Percentiles rank a stretch among this genome's conserved stretches.
These are phyloP conservation scores for Ophion slaviceki DNA, from an alignment of 2,888 invertebrate genomes.

Conservation along the genomic window DNA sequence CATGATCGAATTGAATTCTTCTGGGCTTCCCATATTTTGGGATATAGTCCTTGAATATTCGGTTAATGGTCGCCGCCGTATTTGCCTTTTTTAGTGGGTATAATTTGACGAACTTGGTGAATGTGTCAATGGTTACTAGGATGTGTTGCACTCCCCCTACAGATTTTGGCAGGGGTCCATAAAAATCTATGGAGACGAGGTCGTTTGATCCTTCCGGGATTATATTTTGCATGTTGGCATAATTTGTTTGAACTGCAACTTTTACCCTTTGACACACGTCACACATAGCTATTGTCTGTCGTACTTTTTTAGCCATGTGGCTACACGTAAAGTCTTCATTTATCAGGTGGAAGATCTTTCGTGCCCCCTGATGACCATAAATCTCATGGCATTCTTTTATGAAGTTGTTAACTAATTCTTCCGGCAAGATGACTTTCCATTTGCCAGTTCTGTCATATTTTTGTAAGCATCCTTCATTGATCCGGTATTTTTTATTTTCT, in stretches of 20 bases:
- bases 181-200: conserved; percentile 16
- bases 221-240: neutral
- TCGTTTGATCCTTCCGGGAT: neutral
- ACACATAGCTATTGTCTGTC: neutral
- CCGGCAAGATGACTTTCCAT: neutral
- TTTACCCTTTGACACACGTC: neutral
- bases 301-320: neutral
- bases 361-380: neutral
- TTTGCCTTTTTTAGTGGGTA: conserved; percentile 3
- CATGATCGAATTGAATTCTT: neutral
- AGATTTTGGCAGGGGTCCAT: conserved; percentile 4
- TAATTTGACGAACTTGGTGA: conserved; percentile 15
- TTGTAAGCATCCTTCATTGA: neutral
- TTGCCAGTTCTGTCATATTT: neutral
- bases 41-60: no score
- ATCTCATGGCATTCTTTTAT: neutral
- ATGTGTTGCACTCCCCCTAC: neutral
- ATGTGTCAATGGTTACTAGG: conserved; percentile 13
- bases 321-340: neutral
- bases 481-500: no score
- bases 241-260: neutral
- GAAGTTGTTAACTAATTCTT: neutral
- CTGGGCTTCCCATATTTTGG: no score
- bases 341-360: neutral
- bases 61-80: neutral